A percentile compares a stretch with the other conserved stretches of the same genome.
These are phyloP conservation scores for Merodon equestris DNA, from an alignment of 2,888 invertebrate species.

Conservation along the genomic window DNA sequence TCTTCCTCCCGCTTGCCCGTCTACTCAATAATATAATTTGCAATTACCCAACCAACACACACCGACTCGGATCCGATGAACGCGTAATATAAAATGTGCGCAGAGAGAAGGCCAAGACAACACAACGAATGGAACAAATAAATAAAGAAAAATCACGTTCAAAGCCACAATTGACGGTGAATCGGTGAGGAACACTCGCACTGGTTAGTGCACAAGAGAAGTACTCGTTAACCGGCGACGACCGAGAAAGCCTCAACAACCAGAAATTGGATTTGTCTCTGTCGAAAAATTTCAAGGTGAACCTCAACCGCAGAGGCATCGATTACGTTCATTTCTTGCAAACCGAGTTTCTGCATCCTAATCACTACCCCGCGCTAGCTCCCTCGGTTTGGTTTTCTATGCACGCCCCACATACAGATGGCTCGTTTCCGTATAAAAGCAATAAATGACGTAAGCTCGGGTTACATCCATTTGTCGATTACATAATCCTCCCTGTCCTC, in stretches of 20 bases:
- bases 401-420: background rate
- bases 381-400: background rate
- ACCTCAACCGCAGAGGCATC: slow-evolving; percentile 17
- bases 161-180: background rate
- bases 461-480: slow-evolving; percentile 24
- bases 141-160: background rate
- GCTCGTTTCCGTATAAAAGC: slow-evolving; percentile 14
- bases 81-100: slow-evolving; percentile 29
- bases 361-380: slow-evolving; percentile 23
- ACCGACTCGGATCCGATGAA: slow-evolving; percentile 23
- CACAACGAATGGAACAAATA: slow-evolving; percentile 7
- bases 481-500: slow-evolving; percentile 22
- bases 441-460: slow-evolving; percentile 41
- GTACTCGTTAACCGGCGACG: slow-evolving; percentile 26
- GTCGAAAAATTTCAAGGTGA: slow-evolving; percentile 31
- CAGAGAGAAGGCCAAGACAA: background rate
- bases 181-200: background rate
- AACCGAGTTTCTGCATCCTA: slow-evolving; percentile 37
- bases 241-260: slow-evolving; percentile 10
- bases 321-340: slow-evolving; percentile 19
- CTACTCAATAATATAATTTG: slow-evolving; percentile 41
- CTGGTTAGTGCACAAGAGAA: slow-evolving; percentile 1
- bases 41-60: slow-evolving; percentile 48
- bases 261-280: slow-evolving; percentile 28
- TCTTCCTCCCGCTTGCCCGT: background rate